Percentiles rank a stretch among this genome's conserved stretches.
These are phyloP conservation scores for Phacellophora camtschatica DNA, from an alignment of 30 jellyfish, hydroid and myxozoan genomes.

Conservation along the genomic window DNA sequence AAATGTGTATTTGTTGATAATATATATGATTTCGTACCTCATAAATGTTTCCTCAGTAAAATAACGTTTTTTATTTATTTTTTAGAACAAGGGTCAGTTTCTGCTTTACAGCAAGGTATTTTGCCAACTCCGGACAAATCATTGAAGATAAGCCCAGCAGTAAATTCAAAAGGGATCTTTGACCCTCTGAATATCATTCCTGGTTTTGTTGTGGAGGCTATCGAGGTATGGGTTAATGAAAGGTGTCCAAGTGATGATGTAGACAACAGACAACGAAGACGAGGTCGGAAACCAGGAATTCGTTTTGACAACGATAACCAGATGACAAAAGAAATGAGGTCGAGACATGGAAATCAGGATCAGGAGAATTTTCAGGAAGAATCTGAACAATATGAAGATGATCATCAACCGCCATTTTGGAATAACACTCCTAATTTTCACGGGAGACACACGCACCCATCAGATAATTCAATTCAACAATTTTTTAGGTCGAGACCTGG, in stretches of 20 bases:
- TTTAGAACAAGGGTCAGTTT: too few relatives aligned
- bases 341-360: neutral
- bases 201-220: constrained; percentile 52
- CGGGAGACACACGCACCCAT: neutral
- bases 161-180: constrained; percentile 9
- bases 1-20: too few relatives aligned
- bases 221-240: constrained; percentile 44
- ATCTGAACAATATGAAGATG: neutral
- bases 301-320: constrained; percentile 10
- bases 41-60: too few relatives aligned
- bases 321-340: neutral
- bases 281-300: constrained; percentile 23
- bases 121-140: constrained; percentile 57
- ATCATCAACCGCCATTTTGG: neutral
- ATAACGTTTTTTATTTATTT: too few relatives aligned
- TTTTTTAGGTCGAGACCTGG: neutral
- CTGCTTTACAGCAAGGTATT: constrained; percentile 3
- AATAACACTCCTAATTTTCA: neutral
- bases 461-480: neutral
- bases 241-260: constrained; percentile 15
- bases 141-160: neutral
- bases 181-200: constrained; percentile 29
- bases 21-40: too few relatives aligned
- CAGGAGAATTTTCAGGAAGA: constrained; percentile 14
- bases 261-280: constrained; percentile 3